Conservation (phyloP, 1,140 invertebrate genomes). For the Drosophila bocqueti region DNA sequence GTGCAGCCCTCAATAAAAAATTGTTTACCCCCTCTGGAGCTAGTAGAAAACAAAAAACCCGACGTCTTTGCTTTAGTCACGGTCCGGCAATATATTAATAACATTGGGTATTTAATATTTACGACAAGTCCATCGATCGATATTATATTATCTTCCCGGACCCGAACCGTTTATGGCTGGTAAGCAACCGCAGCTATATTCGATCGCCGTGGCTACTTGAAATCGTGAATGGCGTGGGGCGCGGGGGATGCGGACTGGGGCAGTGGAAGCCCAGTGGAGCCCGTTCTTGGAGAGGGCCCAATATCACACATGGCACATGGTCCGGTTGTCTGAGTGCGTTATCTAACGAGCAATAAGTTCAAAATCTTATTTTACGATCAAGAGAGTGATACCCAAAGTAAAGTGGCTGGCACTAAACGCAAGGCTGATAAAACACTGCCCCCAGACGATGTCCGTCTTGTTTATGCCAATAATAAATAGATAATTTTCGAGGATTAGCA, state of each 20-base stretch:
- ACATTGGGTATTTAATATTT: constrained; percentile 74
- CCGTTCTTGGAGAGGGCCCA: constrained; percentile 42
- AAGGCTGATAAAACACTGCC: constrained; percentile 63
- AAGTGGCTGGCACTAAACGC: constrained; percentile 64
- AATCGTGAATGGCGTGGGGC: constrained; percentile 28
- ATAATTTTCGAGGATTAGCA: constrained; percentile 76
- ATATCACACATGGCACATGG: constrained; percentile 41
- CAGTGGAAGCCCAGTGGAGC: constrained; percentile 16
- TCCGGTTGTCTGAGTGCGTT: constrained; percentile 58
- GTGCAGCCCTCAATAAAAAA: constrained; percentile 12
- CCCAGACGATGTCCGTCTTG: constrained; percentile 48
- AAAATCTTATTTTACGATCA: constrained; percentile 84
- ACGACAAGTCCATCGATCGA: constrained; percentile 77
- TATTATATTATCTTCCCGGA: constrained; percentile 75
- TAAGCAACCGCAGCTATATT: constrained; percentile 63
- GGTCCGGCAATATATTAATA: constrained; percentile 42
- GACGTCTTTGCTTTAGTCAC: constrained; percentile 43
- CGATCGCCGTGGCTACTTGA: constrained; percentile 65
- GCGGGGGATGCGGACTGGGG: constrained; percentile 17
- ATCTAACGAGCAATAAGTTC: constrained; percentile 74
- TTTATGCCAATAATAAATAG: constrained; percentile 81
- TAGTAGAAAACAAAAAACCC: constrained; percentile 4
- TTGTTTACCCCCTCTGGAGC: constrained; percentile 21
- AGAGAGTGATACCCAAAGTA: constrained; percentile 70
- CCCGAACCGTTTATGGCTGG: constrained; percentile 59